Evolutionary conservation across 2,113 vertebrate genomes (phyloP).

Genomic region (Kryptolebias marmoratus): DNA sequence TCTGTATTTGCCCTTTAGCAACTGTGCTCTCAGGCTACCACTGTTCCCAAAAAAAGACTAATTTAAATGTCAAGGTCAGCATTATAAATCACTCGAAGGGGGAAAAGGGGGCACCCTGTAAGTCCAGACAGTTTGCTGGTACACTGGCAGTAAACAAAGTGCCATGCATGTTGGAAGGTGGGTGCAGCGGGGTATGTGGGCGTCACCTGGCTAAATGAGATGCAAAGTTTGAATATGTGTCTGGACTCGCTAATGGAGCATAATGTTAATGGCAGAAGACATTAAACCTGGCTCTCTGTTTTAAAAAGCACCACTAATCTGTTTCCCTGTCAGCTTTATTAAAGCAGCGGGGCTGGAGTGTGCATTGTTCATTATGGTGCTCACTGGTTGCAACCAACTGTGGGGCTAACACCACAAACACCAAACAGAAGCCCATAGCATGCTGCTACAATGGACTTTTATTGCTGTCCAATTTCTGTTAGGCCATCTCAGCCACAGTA

Average conservation of each 20-base stretch:
- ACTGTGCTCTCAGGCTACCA: slow-evolving; percentile 47
- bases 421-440: slow-evolving; percentile 6
- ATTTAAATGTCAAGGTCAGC: slow-evolving; percentile 77
- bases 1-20: slow-evolving; percentile 74
- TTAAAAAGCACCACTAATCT: slow-evolving; percentile 71
- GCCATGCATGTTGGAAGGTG: slow-evolving; percentile 1
- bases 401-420: slow-evolving; percentile 34
- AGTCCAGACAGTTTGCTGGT: slow-evolving; percentile 36
- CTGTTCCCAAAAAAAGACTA: slow-evolving; percentile 57
- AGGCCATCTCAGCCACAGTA: neutral
- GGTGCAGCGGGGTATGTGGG: slow-evolving; percentile 22
- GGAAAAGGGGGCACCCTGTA: slow-evolving; percentile 29
- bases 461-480: slow-evolving; percentile 32
- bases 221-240: slow-evolving; percentile 63
- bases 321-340: slow-evolving; percentile 71
- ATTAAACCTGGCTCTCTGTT: slow-evolving; percentile 70
- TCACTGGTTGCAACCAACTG: slow-evolving; percentile 47
- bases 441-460: slow-evolving; percentile 36
- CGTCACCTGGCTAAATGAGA: slow-evolving; percentile 60
- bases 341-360: slow-evolving; percentile 44
- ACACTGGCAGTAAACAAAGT: slow-evolving; percentile 58
- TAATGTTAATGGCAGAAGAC: slow-evolving; percentile 70
- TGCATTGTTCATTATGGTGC: slow-evolving; percentile 56
- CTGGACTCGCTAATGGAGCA: slow-evolving; percentile 64
- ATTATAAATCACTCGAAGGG: slow-evolving; percentile 69